phyloP scores from a whole-genome alignment of 1,140 invertebrate genomes.

The Drosophila burlai region DNA sequence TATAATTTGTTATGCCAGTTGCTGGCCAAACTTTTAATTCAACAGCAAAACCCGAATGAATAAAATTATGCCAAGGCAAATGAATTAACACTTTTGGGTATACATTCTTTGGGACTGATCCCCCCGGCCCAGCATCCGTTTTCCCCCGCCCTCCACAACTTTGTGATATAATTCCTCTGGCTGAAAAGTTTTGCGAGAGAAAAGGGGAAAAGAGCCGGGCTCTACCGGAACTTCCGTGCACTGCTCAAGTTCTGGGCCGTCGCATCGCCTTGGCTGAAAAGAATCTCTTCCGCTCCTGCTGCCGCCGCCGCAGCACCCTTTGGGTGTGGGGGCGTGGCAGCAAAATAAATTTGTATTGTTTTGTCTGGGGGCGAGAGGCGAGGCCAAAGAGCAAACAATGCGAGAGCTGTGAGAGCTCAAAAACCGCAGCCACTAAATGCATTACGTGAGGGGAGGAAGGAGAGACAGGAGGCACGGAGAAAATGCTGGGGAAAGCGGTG shows the following conservation, averaged over 20 bases:
- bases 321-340: slow-evolving; percentile 38
- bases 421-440: slow-evolving; percentile 84
- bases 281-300: slow-evolving; percentile 36
- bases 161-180: slow-evolving; percentile 47
- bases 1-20: slow-evolving; percentile 68
- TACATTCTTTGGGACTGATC: slow-evolving; percentile 24
- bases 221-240: slow-evolving; percentile 77
- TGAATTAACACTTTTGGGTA: slow-evolving; percentile 75
- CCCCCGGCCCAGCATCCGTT: slow-evolving; percentile 25
- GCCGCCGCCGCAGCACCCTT: not conserved
- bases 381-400: slow-evolving; percentile 81
- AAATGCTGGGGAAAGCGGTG: slow-evolving; percentile 3
- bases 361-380: slow-evolving; percentile 57
- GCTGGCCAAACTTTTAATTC: slow-evolving; percentile 73
- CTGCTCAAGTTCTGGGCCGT: slow-evolving; percentile 77
- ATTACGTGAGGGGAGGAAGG: slow-evolving; percentile 59
- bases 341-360: slow-evolving; percentile 79
- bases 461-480: slow-evolving; percentile 18
- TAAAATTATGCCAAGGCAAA: slow-evolving; percentile 73
- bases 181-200: slow-evolving; percentile 53
- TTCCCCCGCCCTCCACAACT: slow-evolving; percentile 8
- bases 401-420: slow-evolving; percentile 65
- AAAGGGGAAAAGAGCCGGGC: slow-evolving; percentile 28
- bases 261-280: slow-evolving; percentile 59
- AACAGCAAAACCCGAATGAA: slow-evolving; percentile 52